phyloP scores from a whole-genome alignment of 2,797 vertebrate genomes.

The Brotula barbata region DNA sequence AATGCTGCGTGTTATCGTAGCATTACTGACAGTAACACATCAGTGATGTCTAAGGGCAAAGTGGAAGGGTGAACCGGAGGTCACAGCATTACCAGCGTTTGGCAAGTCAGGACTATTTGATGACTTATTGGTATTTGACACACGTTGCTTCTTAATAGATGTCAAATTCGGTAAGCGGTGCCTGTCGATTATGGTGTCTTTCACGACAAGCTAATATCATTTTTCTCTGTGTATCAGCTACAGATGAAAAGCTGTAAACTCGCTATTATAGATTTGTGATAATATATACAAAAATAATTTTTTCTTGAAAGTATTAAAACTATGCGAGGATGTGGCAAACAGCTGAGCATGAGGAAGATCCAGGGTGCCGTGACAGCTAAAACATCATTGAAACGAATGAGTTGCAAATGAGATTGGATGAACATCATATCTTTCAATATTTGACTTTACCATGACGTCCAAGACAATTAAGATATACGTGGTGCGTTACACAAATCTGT shows the following conservation, averaged over 20 bases:
- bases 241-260: too few relatives aligned
- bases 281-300: conserved; percentile 21
- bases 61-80: conserved; percentile 42
- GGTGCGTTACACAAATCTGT: conserved; percentile 5
- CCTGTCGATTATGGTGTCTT: too few relatives aligned
- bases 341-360: background rate
- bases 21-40: conserved; percentile 41
- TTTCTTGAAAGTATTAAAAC: background rate
- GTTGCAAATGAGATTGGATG: too few relatives aligned
- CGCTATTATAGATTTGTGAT: too few relatives aligned
- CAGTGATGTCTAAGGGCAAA: conserved; percentile 40
- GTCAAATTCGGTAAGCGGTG: conserved; percentile 8
- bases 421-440: background rate
- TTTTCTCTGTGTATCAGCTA: too few relatives aligned
- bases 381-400: background rate
- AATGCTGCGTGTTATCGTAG: conserved; percentile 16
- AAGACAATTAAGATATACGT: background rate
- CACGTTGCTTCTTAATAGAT: conserved; percentile 34
- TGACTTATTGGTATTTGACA: conserved; percentile 41
- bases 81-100: conserved; percentile 35
- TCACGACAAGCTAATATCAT: conserved; percentile 20
- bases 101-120: conserved; percentile 44
- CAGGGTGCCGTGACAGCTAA: background rate
- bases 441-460: conserved; percentile 1
- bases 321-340: conserved; percentile 10